phyloP scores from a whole-genome alignment of 2,888 invertebrate genomes.

The Dynastes grantii region DNA sequence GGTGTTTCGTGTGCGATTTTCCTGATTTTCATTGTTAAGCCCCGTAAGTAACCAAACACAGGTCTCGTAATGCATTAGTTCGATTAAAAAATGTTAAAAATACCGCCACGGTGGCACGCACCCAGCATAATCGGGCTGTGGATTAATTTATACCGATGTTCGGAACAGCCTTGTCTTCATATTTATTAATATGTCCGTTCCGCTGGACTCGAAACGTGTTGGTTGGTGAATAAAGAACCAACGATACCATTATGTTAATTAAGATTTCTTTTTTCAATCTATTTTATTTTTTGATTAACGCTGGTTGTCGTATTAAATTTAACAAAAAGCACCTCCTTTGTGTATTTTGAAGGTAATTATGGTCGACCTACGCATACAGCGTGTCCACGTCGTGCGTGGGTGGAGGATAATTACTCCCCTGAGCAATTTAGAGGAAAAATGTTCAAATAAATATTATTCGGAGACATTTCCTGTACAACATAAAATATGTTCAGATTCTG shows the following conservation, averaged over 20 bases:
- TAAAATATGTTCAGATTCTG: too few relatives aligned
- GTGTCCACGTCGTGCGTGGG: too few relatives aligned
- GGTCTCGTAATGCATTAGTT: conserved; percentile 13
- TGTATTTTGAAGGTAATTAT: too few relatives aligned
- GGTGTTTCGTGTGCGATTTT: conserved; percentile 27
- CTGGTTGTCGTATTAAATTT: neutral
- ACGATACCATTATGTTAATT: conserved; percentile 7
- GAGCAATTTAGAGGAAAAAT: too few relatives aligned
- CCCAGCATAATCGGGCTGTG: conserved; percentile 3
- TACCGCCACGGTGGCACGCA: neutral
- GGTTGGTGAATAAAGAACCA: neutral
- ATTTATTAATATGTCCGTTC: neutral
- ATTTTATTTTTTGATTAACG: neutral
- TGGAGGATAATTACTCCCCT: too few relatives aligned
- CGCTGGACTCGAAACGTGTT: neutral
- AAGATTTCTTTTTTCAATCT: neutral
- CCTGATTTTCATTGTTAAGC: conserved; percentile 23
- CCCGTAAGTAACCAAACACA: conserved; percentile 14
- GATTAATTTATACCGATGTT: conserved; percentile 14
- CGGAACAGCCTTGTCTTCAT: neutral
- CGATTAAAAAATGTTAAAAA: conserved; percentile 35
- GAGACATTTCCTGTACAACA: too few relatives aligned
- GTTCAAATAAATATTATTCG: too few relatives aligned
- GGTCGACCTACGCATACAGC: too few relatives aligned
- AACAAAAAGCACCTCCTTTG: too few relatives aligned